Evolutionary conservation across 2,888 invertebrate genomes (phyloP).

Genomic region (Xestia ashworthii): DNA sequence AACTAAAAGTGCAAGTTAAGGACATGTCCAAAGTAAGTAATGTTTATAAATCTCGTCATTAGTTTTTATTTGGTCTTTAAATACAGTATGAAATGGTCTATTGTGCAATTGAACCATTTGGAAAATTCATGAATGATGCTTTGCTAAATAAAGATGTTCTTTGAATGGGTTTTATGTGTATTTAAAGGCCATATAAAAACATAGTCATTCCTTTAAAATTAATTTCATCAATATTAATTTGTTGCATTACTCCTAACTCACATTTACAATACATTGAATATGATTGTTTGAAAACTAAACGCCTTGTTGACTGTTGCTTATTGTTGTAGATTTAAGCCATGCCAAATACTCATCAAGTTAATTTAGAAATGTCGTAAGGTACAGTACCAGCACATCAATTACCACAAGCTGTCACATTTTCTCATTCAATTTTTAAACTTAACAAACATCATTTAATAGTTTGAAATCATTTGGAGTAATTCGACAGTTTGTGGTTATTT

Average conservation of each 20-base stretch:
- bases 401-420: too few relatives aligned
- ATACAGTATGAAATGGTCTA: too few relatives aligned
- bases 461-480: too few relatives aligned
- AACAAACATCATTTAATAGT: too few relatives aligned
- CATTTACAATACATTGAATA: slow-evolving; percentile 40
- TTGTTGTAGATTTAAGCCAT: slow-evolving; percentile 41
- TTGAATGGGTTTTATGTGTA: neutral
- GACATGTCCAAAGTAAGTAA: too few relatives aligned
- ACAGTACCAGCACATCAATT: neutral
- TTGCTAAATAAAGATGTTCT: neutral
- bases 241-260: slow-evolving; percentile 58
- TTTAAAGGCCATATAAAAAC: slow-evolving; percentile 26
- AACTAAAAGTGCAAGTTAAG: too few relatives aligned
- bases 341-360: neutral
- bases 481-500: too few relatives aligned
- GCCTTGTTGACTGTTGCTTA: slow-evolving; percentile 36
- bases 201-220: slow-evolving; percentile 21
- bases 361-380: neutral
- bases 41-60: neutral
- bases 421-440: too few relatives aligned
- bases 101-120: too few relatives aligned
- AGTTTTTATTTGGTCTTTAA: slow-evolving; percentile 37
- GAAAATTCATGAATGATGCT: neutral
- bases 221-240: slow-evolving; percentile 36
- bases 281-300: slow-evolving; percentile 36